phyloP scores from a whole-genome alignment of 2,888 invertebrate genomes.

The Harpagoxenus sublaevis region DNA sequence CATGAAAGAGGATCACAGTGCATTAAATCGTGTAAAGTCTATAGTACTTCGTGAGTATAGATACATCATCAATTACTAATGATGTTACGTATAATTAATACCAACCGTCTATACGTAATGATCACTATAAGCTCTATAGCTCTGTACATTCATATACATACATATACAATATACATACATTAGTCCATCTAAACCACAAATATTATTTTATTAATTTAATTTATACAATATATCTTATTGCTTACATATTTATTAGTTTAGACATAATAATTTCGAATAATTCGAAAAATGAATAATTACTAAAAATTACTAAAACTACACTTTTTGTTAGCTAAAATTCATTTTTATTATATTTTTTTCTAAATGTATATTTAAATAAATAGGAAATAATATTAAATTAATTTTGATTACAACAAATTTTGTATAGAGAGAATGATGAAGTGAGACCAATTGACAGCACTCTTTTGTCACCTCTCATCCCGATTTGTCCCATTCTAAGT shows the following conservation, averaged over 20 bases:
- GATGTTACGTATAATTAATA: conserved; percentile 25
- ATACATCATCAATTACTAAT: conserved; percentile 14
- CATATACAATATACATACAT: neutral
- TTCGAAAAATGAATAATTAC: neutral
- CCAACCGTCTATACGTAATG: neutral
- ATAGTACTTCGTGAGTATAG: neutral
- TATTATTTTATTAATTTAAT: neutral
- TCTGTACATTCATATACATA: neutral
- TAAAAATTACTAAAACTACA: neutral
- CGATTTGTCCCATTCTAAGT: conserved; percentile 72
- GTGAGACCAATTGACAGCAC: conserved; percentile 45
- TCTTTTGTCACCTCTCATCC: conserved; percentile 50
- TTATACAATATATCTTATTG: neutral
- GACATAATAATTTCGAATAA: neutral
- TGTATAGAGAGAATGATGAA: conserved; percentile 3
- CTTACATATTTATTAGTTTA: neutral
- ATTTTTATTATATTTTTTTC: neutral
- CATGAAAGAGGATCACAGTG: neutral
- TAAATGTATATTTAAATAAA: neutral
- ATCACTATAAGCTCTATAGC: neutral
- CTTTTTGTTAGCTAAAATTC: neutral
- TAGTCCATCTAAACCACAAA: neutral
- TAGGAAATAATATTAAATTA: neutral
- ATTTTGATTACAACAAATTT: conserved; percentile 8
- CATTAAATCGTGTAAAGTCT: conserved; percentile 14